These are phyloP conservation scores for Botrylloides violaceus DNA, from an alignment of 23 tunicate genomes.

Conservation along the genomic window DNA sequence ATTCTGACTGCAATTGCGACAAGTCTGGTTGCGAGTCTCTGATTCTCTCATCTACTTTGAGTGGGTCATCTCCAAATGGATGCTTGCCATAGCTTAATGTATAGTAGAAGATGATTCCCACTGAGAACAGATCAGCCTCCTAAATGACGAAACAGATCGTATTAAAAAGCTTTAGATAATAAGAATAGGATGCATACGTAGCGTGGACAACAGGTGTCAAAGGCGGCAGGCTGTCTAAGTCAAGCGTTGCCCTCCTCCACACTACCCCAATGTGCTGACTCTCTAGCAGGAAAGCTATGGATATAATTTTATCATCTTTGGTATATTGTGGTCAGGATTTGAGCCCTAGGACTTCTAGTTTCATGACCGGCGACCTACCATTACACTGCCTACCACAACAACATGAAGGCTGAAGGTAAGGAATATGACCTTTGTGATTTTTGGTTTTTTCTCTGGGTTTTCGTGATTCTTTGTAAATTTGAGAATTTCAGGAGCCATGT, in stretches of 20 bases:
- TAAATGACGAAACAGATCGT: neutral
- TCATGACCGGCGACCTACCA: no score
- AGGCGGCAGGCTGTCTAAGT: no score
- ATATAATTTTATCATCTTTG: no score
- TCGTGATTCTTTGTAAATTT: neutral
- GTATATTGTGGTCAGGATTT: no score
- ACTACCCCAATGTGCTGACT: no score
- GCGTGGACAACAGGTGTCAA: no score
- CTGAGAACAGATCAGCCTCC: slow-evolving; percentile 21
- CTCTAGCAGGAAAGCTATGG: no score
- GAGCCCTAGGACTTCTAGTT: no score
- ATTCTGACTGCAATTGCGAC: neutral
- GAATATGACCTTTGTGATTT: neutral
- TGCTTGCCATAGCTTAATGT: slow-evolving; percentile 16
- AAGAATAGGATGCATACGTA: neutral
- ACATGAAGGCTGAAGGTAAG: no score
- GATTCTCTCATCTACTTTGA: neutral
- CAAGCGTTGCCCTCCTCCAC: neutral
- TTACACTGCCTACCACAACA: no score
- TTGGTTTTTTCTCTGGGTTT: neutral
- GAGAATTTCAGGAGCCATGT: slow-evolving; percentile 19
- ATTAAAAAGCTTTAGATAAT: neutral
- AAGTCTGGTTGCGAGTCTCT: neutral
- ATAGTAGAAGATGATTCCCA: slow-evolving; percentile 15
- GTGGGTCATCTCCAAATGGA: slow-evolving; percentile 16